Base-by-base conservation (phyloP, 2,797 vertebrate species). In the Knipowitschia caucasica region DNA sequence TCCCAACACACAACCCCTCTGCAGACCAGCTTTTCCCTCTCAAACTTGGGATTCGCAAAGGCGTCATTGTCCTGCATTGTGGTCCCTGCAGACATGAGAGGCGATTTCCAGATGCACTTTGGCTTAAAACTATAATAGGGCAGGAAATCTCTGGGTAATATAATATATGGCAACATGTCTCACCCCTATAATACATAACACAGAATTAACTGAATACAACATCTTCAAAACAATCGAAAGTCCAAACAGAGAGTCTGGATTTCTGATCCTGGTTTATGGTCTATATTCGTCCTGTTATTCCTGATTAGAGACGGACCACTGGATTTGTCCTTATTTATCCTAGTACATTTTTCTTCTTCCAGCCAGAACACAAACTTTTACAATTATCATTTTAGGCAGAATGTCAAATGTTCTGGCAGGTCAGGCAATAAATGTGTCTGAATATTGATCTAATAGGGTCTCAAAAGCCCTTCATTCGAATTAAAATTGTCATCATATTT, bases 11-110 rank as follows among this genome's bases (percentile, higher is more conserved):
- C 56, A 58, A 44, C 62, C 12, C 5, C 38, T 42, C 68, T 67
- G 46, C 29, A 69, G 53, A 61, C 59, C 62, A 62, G 53, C 64
- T 49, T 58, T 62, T 18, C 59, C 66, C 64, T 39, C 55, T 38
- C 40, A 26, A 49, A 23, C 57, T 46, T 18, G 4, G 7, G 56
- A 38, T 40, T 50, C 59, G 45, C 75, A 75, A 86, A 77, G 74
- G 65, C 58, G 69, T 67, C 57, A 70, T 72, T 82, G 75, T 78
- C 66, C 69, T 50, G 20, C 50, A 33, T 40, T 25, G 50, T 49
- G 53, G 21, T 40, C 56, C 42, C 64, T 71, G 59, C 62, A 73
- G 69, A 71, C n/a, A n/a, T n/a, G 60, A 56, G 40, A 64, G 31
- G 4, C 3, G 40, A 24, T 8, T 24, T 25, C 21, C 8, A n/a